These are phyloP conservation scores for Sebastes fasciatus DNA, from an alignment of 2,113 vertebrate genomes.

Conservation along the genomic window DNA sequence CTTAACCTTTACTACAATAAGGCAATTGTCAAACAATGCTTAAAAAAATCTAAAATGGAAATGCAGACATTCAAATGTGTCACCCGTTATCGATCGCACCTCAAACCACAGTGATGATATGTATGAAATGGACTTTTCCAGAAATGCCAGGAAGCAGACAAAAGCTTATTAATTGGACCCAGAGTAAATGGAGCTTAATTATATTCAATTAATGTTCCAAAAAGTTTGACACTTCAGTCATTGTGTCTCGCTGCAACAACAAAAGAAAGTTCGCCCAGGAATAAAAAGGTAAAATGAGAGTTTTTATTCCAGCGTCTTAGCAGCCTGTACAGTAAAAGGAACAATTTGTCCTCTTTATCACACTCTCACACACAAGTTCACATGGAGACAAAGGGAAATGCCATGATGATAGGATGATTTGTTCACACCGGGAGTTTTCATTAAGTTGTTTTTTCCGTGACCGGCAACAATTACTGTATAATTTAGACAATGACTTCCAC, in stretches of 20 bases:
- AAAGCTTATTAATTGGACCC: slow-evolving; percentile 25
- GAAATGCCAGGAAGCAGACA: slow-evolving; percentile 29
- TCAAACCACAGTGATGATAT: slow-evolving; percentile 4
- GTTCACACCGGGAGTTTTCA: neutral
- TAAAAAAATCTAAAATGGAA: slow-evolving; percentile 68
- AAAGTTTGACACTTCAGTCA: neutral
- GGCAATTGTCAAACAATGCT: slow-evolving; percentile 44
- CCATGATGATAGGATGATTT: neutral
- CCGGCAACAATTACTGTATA: slow-evolving; percentile 1
- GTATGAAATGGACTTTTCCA: slow-evolving; percentile 21
- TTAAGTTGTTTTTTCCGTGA: neutral
- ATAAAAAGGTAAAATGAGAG: slow-evolving; percentile 6
- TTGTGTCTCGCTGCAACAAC: slow-evolving; percentile 12
- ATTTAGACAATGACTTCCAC: slow-evolving; percentile 27
- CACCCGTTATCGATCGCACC: slow-evolving; percentile 40
- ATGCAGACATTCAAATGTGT: slow-evolving; percentile 60
- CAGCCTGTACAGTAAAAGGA: neutral
- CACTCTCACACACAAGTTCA: neutral
- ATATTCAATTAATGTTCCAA: slow-evolving; percentile 11
- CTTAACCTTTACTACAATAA: slow-evolving; percentile 69
- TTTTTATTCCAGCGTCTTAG: slow-evolving; percentile 12
- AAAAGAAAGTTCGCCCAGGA: neutral
- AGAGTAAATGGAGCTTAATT: slow-evolving; percentile 42
- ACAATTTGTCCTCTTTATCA: slow-evolving; percentile 17
- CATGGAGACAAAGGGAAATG: slow-evolving; percentile 11